Evolutionary conservation across 2,888 invertebrate species (phyloP), one percentile per base, ranked within the genome.

Genomic region (Drosophila lacicola): DNA sequence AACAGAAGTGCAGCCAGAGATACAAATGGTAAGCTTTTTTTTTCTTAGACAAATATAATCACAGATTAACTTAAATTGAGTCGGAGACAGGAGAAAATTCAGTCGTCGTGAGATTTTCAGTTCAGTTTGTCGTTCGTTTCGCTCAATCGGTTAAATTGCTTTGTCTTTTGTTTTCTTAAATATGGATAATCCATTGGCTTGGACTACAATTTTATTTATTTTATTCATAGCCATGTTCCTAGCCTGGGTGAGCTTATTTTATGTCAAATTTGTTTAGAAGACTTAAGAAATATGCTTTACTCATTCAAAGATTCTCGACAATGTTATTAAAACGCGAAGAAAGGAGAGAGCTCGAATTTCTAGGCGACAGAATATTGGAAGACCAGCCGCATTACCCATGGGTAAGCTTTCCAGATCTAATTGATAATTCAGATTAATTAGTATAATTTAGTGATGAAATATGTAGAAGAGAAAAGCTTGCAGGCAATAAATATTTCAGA

Each of bases 221-320:
- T 14, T 57, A 10, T 49, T 57, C 2, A 2, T 57, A 8, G 29
- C 37, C 6, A 39, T 57, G 1, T 39, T 49, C 9, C 25, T 49
- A 4, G 49, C 49, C n/a, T 57, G 56, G 64, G 64, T 64, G 51
- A 64, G 64, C 62, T 29, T 47, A 13, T 39, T 9, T 13, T 0
- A 0, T 33, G 5, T 14, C 11, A 14, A 19, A 2, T 0, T n/a
- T 9, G 1, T 3, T 1, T 0, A 25, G 3, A 29, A 17, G 0
- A 17, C 8, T 13, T 8, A 29, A 8, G 29, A 17, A 13, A 39
- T 50, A 5, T 37, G 10, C n/a, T n/a, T 42, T 36, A 11, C 2
- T 2, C 25, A 36, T 45, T 45, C 17, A 4, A 25, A 55, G 55
- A 37, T 45, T 45, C 13, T 45, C 4, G 34, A 45, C 45, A 55